A percentile compares a stretch with the other conserved stretches of the same genome.
These are phyloP conservation scores for Archips crataeganus DNA, from an alignment of 2,888 invertebrate species.

Conservation along the genomic window DNA sequence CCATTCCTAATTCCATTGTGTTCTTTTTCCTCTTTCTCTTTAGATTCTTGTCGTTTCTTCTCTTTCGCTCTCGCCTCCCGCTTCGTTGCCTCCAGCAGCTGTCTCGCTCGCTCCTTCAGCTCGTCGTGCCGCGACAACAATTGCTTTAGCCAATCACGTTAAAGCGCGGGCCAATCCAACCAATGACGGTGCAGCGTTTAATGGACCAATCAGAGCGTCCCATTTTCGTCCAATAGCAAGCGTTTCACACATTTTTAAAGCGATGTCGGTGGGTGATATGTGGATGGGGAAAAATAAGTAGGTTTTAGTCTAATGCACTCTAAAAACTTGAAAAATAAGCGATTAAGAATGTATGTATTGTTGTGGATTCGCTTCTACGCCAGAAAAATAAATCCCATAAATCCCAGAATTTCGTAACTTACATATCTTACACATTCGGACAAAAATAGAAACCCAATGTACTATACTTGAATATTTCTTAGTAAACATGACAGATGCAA, in stretches of 20 bases:
- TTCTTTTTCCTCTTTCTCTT: conserved; percentile 87
- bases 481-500: background rate
- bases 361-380: conserved; percentile 8
- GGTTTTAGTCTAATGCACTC: conserved; percentile 40
- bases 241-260: conserved; percentile 51
- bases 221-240: conserved; percentile 48
- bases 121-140: conserved; percentile 93
- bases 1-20: conserved; percentile 70
- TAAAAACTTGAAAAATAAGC: conserved; percentile 23
- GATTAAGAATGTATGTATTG: conserved; percentile 18
- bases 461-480: background rate
- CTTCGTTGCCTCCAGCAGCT: conserved; percentile 92
- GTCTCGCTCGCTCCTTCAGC: conserved; percentile 93
- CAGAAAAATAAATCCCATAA: background rate
- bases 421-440: background rate
- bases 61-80: conserved; percentile 86
- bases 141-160: conserved; percentile 85
- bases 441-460: background rate
- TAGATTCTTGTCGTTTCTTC: conserved; percentile 65
- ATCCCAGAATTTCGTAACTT: background rate
- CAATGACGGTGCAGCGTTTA: conserved; percentile 39
- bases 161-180: conserved; percentile 34
- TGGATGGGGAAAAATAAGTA: conserved; percentile 59
- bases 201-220: conserved; percentile 54
- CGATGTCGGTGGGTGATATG: conserved; percentile 56